Evolutionary conservation across 1,140 invertebrate species (phyloP).

Genomic region (Trichonephila inaurata): DNA sequence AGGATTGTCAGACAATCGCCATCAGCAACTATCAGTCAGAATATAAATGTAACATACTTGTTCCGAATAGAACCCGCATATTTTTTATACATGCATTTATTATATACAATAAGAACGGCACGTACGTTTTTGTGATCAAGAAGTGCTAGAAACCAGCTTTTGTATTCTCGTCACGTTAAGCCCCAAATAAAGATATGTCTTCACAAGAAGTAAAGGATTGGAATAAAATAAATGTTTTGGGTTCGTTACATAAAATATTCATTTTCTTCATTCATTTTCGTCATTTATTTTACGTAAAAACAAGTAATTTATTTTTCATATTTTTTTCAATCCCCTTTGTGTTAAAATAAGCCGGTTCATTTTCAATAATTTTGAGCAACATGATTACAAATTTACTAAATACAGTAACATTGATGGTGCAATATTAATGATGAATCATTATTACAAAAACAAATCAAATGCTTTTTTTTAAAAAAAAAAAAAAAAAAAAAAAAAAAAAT

Average conservation of each 20-base stretch:
- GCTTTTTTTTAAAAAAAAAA: no score
- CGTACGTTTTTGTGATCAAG: background rate
- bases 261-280: background rate
- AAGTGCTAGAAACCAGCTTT: constrained; percentile 19
- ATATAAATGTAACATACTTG: constrained; percentile 50
- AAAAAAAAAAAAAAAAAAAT: no score
- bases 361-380: background rate
- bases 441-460: no score
- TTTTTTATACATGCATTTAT: constrained; percentile 46
- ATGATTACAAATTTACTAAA: background rate
- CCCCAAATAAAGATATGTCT: background rate
- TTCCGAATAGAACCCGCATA: background rate
- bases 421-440: no score
- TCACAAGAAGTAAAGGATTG: background rate
- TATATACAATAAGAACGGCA: background rate
- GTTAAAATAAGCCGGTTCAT: background rate
- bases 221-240: constrained; percentile 17
- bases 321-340: background rate
- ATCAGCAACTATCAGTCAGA: constrained; percentile 27
- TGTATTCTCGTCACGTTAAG: constrained; percentile 5
- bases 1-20: constrained; percentile 57
- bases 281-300: background rate
- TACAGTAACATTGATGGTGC: no score
- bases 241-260: constrained; percentile 12
- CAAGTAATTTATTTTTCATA: background rate